Percentiles rank a stretch among this genome's conserved stretches.
phyloP scores from a whole-genome alignment of 2,888 invertebrate species.

The Rhabditoides inermis region DNA sequence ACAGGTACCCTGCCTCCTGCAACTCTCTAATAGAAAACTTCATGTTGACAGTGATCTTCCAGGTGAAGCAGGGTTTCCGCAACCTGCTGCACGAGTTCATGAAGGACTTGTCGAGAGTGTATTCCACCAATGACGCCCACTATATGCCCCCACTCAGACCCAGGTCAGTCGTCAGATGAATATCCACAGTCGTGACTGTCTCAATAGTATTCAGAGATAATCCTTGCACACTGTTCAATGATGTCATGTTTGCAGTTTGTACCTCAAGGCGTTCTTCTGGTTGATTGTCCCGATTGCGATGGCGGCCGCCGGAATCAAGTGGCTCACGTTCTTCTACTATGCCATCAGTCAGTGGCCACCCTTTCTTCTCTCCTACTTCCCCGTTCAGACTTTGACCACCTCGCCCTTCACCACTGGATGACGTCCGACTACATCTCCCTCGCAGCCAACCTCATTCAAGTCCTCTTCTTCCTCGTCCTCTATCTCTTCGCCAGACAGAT shows the following conservation, averaged over 20 bases:
- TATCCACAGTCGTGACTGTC: no score
- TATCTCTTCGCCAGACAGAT: slow-evolving; percentile 31
- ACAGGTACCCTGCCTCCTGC: slow-evolving; percentile 16
- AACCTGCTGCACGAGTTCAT: slow-evolving; percentile 44
- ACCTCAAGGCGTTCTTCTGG: slow-evolving; percentile 17
- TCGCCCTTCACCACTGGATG: slow-evolving; percentile 37
- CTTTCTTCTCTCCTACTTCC: background rate
- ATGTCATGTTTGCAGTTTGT: background rate
- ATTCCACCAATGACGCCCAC: slow-evolving; percentile 10
- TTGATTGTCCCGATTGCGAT: slow-evolving; percentile 26
- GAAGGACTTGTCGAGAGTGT: slow-evolving; percentile 46
- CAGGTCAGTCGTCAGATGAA: background rate
- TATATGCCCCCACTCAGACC: slow-evolving; percentile 16
- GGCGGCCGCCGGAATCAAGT: slow-evolving; percentile 25
- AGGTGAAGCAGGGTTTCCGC: slow-evolving; percentile 35
- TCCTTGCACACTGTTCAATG: background rate
- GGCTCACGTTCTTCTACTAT: slow-evolving; percentile 48
- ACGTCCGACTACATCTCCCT: slow-evolving; percentile 31
- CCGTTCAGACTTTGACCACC: slow-evolving; percentile 35
- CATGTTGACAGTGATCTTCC: slow-evolving; percentile 1
- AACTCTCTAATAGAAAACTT: background rate
- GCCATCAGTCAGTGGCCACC: slow-evolving; percentile 26
- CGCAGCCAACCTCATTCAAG: slow-evolving; percentile 26
- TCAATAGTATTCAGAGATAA: no score
- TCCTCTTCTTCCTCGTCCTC: slow-evolving; percentile 38